Percentiles rank a stretch among this genome's conserved stretches.
phyloP scores from a whole-genome alignment of 2,113 vertebrate species.

The Caracal caracal region DNA sequence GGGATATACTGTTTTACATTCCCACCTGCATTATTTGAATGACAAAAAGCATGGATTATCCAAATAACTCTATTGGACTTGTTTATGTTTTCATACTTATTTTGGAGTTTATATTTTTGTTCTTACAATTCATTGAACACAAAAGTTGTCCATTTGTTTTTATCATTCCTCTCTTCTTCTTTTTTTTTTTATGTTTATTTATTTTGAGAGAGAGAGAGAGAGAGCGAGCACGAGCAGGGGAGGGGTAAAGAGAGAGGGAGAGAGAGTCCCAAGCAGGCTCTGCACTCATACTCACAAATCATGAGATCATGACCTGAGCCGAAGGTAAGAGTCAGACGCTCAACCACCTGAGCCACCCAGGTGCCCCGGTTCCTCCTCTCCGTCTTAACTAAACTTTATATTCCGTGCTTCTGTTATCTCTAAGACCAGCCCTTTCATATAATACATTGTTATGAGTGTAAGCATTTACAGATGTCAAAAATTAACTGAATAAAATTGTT shows the following conservation, averaged over 20 bases:
- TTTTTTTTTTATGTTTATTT: too few species aligned
- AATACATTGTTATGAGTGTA: background rate
- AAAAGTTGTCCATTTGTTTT: background rate
- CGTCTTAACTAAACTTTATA: background rate
- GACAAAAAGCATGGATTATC: background rate
- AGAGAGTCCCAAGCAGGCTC: too few species aligned
- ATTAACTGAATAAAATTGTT: conserved; percentile 15
- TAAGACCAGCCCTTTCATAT: background rate
- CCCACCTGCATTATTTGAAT: background rate
- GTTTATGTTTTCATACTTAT: background rate
- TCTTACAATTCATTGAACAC: background rate
- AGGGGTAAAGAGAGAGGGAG: too few species aligned
- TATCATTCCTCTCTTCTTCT: background rate
- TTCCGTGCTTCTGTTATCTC: background rate
- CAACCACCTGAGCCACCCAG: too few species aligned
- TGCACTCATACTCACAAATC: too few species aligned
- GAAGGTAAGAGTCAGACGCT: too few species aligned
- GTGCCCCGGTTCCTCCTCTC: background rate
- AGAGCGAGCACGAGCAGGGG: too few species aligned
- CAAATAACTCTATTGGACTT: background rate
- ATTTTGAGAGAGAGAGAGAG: too few species aligned
- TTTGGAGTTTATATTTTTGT: background rate
- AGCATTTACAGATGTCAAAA: background rate
- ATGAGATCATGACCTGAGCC: too few species aligned
- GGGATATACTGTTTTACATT: background rate